These are phyloP conservation scores for Syngnathus floridae DNA, from an alignment of 2,113 vertebrate species.

Conservation along the genomic window DNA sequence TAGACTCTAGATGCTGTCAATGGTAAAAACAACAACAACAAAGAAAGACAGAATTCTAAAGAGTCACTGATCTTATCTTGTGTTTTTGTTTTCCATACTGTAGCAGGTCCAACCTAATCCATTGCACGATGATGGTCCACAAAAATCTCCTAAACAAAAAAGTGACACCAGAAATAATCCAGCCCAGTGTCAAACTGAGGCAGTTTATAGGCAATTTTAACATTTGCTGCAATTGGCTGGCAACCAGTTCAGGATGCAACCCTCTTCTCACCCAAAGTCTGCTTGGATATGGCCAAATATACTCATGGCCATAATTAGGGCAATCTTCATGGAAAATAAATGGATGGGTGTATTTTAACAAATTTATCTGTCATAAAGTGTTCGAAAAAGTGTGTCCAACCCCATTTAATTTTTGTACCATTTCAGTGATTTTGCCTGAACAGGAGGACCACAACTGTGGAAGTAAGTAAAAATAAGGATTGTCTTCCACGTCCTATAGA, in stretches of 20 bases:
- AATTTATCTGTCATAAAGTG: neutral
- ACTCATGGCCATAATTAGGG: too few species aligned
- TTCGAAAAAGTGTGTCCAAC: neutral
- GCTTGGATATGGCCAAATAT: too few species aligned
- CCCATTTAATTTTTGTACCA: neutral
- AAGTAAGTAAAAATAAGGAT: slow-evolving; percentile 68
- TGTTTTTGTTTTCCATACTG: too few species aligned
- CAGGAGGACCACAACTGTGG: slow-evolving; percentile 79
- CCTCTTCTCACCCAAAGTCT: too few species aligned
- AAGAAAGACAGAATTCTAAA: neutral
- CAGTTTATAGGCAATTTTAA: too few species aligned
- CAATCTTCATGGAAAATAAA: too few species aligned
- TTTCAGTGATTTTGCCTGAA: slow-evolving; percentile 82
- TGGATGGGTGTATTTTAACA: neutral
- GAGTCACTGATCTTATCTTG: neutral
- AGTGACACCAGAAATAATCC: neutral
- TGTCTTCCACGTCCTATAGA: slow-evolving; percentile 1
- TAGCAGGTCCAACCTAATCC: too few species aligned
- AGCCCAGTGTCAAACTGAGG: neutral
- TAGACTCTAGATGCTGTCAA: neutral
- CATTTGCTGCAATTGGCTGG: too few species aligned
- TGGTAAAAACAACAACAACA: too few species aligned
- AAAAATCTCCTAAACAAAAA: too few species aligned
- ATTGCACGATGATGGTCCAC: too few species aligned
- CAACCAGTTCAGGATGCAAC: too few species aligned